Conservation (phyloP, 1,140 invertebrate genomes). For the Tribolium castaneum region DNA sequence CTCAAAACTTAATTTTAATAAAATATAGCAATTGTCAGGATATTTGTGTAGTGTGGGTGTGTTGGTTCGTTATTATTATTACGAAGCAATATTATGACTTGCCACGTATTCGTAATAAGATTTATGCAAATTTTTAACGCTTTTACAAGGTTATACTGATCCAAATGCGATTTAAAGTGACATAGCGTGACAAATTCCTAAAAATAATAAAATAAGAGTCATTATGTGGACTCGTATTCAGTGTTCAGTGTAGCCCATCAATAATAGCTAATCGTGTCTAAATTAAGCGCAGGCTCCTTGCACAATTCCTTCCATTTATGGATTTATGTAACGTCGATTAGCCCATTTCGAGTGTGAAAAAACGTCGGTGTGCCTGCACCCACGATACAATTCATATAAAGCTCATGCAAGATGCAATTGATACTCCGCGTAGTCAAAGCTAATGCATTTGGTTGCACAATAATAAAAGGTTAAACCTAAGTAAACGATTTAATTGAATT, state of each 20-base stretch:
- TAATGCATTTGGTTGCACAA: slow-evolving; percentile 25
- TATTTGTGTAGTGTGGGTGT: not conserved
- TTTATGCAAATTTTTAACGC: not conserved
- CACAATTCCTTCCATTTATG: not conserved
- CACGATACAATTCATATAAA: not conserved
- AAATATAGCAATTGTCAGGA: no score
- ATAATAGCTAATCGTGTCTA: not conserved
- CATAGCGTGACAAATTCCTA: not conserved
- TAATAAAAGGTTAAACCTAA: slow-evolving; percentile 19
- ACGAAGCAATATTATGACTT: not conserved
- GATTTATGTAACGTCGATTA: not conserved
- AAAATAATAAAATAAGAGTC: not conserved
- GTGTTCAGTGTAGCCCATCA: not conserved
- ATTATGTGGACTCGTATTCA: not conserved
- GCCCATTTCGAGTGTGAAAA: not conserved
- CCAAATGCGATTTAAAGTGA: not conserved
- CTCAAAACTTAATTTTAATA: not conserved
- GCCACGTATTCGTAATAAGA: not conserved
- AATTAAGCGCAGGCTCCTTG: not conserved
- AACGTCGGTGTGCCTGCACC: not conserved
- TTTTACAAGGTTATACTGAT: not conserved
- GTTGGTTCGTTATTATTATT: not conserved
- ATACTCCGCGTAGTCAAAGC: not conserved
- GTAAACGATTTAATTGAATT: slow-evolving; percentile 26
- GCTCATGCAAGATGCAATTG: not conserved